Conservation (phyloP, 1,140 invertebrate genomes). For the Drosophila subobscura region DNA sequence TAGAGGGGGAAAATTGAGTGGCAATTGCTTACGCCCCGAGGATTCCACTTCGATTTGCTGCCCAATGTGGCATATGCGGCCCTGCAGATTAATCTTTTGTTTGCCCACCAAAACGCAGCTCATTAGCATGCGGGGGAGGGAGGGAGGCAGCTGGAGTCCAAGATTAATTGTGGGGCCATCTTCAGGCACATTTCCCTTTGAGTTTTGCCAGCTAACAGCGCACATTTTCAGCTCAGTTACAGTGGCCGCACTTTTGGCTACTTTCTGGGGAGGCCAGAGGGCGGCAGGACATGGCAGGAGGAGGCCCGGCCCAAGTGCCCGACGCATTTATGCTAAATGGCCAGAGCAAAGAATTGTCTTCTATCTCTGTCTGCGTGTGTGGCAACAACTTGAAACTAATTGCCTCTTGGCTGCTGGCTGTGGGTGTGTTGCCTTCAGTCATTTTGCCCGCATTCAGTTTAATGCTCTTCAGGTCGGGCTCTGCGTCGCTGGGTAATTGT, state of each 20-base stretch:
- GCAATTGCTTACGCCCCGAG: constrained; percentile 58
- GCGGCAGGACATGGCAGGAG: no score
- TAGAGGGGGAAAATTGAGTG: constrained; percentile 53
- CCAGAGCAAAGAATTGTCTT: constrained; percentile 37
- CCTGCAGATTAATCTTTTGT: constrained; percentile 65
- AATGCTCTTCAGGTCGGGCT: no score
- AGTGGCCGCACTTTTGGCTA: constrained; percentile 12
- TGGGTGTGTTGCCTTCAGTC: neutral
- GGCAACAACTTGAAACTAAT: constrained; percentile 65
- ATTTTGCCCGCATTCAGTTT: neutral
- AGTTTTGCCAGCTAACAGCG: no score
- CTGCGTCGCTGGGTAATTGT: constrained; percentile 34
- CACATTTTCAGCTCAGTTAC: constrained; percentile 1
- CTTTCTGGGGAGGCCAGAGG: constrained; percentile 3
- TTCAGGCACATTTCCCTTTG: constrained; percentile 27
- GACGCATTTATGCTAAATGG: constrained; percentile 65
- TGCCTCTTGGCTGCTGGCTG: constrained; percentile 45
- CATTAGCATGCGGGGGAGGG: constrained; percentile 17
- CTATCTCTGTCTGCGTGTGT: neutral
- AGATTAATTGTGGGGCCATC: constrained; percentile 50
- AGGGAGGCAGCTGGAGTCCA: constrained; percentile 8
- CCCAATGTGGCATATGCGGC: constrained; percentile 54
- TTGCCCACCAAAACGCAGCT: constrained; percentile 2
- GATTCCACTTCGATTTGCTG: constrained; percentile 46
- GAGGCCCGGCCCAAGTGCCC: constrained; percentile 53